phyloP scores from a whole-genome alignment of 2,113 vertebrate species.

The Tamias sibiricus region DNA sequence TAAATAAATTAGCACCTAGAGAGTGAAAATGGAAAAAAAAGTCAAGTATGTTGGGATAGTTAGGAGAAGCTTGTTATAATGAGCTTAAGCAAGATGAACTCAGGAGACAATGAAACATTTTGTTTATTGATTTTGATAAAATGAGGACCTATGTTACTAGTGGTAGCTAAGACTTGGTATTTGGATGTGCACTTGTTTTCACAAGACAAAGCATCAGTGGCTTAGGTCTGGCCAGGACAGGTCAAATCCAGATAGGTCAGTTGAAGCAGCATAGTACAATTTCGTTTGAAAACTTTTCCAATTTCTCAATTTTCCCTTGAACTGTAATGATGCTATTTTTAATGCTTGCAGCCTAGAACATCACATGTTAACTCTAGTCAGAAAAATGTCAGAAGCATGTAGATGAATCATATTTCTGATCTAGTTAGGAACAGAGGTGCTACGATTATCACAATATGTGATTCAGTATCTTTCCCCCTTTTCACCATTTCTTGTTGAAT shows the following conservation, averaged over 20 bases:
- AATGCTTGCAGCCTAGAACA: not conserved
- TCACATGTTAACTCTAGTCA: not conserved
- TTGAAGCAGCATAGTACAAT: not conserved
- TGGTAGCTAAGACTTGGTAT: not conserved
- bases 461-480: not conserved
- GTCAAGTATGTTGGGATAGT: not conserved
- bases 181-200: not conserved
- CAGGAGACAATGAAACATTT: not conserved
- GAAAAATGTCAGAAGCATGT: constrained; percentile 29
- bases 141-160: not conserved
- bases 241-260: not conserved
- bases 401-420: constrained; percentile 19
- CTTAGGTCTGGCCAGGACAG: not conserved
- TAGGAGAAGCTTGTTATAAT: not conserved
- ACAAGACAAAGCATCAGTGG: not conserved
- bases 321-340: not conserved
- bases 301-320: not conserved
- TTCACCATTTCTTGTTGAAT: not conserved
- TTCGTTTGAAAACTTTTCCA: not conserved
- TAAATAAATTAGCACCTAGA: not conserved
- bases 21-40: not conserved
- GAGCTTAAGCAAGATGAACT: not conserved
- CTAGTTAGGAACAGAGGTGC: not conserved
- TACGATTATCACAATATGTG: not conserved
- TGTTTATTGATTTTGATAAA: constrained; percentile 29